Conservation (phyloP, 2,113 vertebrate species). For the Porphyrio hochstetteri region DNA sequence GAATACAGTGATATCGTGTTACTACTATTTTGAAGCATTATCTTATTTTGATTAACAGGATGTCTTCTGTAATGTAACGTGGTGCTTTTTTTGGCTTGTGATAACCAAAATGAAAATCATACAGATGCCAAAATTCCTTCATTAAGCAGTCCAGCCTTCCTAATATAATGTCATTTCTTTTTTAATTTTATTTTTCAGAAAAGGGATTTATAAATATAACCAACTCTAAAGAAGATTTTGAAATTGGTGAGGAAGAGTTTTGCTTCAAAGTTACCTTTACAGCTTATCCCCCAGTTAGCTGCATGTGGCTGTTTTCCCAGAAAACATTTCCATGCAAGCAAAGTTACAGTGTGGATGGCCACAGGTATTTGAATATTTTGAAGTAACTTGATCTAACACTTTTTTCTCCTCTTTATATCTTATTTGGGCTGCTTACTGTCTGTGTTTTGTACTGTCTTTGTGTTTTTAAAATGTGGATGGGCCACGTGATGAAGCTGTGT, state of each 20-base stretch:
- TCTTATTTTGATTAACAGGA: neutral
- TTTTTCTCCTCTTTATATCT: neutral
- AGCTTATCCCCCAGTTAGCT: conserved; percentile 83
- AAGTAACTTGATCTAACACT: neutral
- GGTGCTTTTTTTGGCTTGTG: neutral
- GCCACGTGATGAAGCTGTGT: neutral
- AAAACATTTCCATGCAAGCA: conserved; percentile 73
- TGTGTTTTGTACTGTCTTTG: neutral
- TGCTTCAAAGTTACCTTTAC: conserved; percentile 83
- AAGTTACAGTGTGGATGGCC: conserved; percentile 55
- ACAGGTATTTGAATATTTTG: conserved; percentile 64
- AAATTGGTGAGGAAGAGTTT: conserved; percentile 68
- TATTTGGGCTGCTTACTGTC: neutral
- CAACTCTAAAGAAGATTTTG: conserved; percentile 69
- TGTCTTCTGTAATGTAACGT: neutral
- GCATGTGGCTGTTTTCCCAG: conserved; percentile 80
- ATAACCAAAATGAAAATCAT: neutral
- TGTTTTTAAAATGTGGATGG: neutral
- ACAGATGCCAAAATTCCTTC: neutral
- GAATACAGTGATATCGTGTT: neutral
- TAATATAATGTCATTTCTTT: neutral
- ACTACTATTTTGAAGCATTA: neutral
- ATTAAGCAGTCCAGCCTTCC: neutral
- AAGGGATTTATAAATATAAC: conserved; percentile 82
- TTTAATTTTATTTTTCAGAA: conserved; percentile 69